Evolutionary conservation across 2,888 invertebrate genomes (phyloP).

Genomic region (Hydrotaea diabolus): DNA sequence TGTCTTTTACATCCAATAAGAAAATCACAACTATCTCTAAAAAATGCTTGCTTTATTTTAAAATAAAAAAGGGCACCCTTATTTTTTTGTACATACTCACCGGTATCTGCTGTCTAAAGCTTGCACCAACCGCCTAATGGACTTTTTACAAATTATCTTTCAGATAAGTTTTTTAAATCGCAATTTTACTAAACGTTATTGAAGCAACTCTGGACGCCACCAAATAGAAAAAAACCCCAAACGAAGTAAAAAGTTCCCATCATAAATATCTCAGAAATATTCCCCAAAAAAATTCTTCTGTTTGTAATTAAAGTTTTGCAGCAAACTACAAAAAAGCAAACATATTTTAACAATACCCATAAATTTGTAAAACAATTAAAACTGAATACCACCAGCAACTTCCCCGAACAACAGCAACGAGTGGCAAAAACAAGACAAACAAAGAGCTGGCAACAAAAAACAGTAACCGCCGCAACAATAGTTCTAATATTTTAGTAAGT

Average conservation of each 20-base stretch:
- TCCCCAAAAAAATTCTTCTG: neutral
- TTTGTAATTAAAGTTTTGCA: constrained; percentile 31
- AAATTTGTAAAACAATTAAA: constrained; percentile 62
- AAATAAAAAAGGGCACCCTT: no score
- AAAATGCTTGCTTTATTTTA: no score
- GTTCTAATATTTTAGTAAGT: neutral
- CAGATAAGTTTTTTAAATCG: no score
- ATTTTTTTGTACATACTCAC: no score
- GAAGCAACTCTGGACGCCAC: no score
- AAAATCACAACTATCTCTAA: no score
- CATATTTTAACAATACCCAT: constrained; percentile 46
- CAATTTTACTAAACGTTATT: no score
- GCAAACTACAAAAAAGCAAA: neutral
- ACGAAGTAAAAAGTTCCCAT: neutral
- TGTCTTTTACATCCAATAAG: no score
- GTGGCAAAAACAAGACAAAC: neutral
- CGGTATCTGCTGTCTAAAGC: no score
- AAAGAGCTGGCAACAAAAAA: neutral
- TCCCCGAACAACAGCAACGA: neutral
- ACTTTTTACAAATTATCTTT: no score
- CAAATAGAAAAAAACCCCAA: neutral
- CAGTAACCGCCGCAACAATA: neutral
- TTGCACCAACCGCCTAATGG: no score
- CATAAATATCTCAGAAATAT: neutral
- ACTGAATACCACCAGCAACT: constrained; percentile 25